These are phyloP conservation scores for Zoroaster sp. DNA, from an alignment of 53 echinoderm and acorn worm genomes.

Conservation along the genomic window DNA sequence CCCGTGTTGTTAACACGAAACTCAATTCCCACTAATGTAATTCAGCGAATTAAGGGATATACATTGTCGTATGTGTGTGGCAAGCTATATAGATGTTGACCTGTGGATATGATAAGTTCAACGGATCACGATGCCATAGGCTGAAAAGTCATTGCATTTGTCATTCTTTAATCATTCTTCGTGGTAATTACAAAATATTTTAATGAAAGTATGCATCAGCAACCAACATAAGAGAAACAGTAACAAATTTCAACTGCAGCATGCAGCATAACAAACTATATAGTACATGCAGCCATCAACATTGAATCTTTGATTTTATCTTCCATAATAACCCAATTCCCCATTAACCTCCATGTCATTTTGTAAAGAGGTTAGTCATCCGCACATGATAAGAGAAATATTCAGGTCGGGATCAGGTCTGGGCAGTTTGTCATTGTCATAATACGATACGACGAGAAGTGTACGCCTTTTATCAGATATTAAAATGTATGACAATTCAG, in stretches of 20 bases:
- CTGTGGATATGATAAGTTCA: background rate
- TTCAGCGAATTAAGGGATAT: slow-evolving; percentile 34
- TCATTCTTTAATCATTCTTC: background rate
- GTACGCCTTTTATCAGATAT: too few species aligned
- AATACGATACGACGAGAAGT: too few species aligned
- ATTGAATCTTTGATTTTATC: too few species aligned
- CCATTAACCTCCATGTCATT: background rate
- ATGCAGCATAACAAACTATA: background rate
- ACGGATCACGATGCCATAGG: background rate
- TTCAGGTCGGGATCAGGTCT: too few species aligned
- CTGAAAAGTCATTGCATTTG: background rate
- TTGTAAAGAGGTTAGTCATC: too few species aligned
- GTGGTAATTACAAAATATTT: background rate
- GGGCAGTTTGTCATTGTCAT: too few species aligned
- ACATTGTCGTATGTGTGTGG: slow-evolving; percentile 1
- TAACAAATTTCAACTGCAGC: background rate
- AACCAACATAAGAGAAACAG: background rate
- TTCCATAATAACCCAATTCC: background rate
- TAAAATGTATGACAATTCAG: too few species aligned
- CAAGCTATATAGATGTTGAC: background rate
- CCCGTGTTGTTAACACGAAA: slow-evolving; percentile 31
- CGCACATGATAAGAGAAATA: too few species aligned
- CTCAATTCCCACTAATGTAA: slow-evolving; percentile 55
- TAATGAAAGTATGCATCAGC: background rate
- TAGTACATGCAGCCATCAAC: too few species aligned